These are phyloP conservation scores for Bujurquina vittata DNA, from an alignment of 2,113 vertebrate species.

Conservation along the genomic window DNA sequence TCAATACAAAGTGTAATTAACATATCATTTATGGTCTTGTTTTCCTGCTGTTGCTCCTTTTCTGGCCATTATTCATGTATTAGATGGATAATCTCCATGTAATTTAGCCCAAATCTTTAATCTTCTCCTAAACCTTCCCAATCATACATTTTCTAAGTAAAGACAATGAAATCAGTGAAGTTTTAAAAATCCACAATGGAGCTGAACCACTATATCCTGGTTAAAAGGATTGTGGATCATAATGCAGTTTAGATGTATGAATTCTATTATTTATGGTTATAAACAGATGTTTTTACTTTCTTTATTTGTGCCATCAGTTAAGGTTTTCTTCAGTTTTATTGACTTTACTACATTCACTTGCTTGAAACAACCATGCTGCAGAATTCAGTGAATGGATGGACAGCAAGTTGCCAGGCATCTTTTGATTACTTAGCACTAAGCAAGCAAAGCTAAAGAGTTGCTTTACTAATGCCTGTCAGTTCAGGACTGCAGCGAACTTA, in stretches of 20 bases:
- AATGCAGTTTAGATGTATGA: neutral
- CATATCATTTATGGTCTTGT: neutral
- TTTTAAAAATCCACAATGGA: neutral
- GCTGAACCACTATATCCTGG: neutral
- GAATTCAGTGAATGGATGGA: neutral
- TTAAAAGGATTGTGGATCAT: neutral
- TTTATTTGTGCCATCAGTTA: conserved; percentile 1
- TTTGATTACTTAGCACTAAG: neutral
- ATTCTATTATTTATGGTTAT: neutral
- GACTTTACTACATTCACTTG: neutral
- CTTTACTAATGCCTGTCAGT: neutral
- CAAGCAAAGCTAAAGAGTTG: neutral
- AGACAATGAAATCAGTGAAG: neutral
- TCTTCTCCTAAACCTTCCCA: neutral
- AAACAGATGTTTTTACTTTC: neutral
- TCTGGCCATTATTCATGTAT: neutral
- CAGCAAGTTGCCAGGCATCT: neutral
- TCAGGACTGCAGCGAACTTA: neutral
- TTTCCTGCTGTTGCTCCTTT: neutral
- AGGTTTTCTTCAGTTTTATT: neutral
- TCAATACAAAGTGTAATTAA: neutral
- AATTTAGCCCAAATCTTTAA: neutral
- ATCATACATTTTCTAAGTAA: neutral
- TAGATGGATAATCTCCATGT: neutral
- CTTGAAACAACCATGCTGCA: neutral